Conservation (phyloP, 2,113 vertebrate genomes). For the Laterallus jamaicensis region DNA sequence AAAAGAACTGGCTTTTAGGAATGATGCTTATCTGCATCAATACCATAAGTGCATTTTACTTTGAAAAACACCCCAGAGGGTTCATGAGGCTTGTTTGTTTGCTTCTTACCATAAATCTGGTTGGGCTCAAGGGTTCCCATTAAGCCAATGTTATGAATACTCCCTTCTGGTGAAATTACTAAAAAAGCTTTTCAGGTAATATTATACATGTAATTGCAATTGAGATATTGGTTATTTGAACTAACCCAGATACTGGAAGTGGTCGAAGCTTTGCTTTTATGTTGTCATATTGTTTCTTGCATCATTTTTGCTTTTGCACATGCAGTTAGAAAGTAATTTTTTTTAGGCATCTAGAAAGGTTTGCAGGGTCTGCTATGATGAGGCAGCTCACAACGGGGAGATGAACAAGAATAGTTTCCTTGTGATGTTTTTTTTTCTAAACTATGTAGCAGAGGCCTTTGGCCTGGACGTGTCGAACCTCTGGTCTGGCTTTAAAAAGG, state of each 20-base stretch:
- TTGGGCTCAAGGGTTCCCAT: background rate
- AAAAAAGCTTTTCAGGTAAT: background rate
- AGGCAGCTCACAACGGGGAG: background rate
- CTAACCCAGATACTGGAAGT: background rate
- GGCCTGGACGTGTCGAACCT: background rate
- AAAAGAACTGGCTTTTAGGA: conserved; percentile 19
- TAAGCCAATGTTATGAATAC: background rate
- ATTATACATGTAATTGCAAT: background rate
- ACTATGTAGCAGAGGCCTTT: background rate
- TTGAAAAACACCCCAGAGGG: conserved; percentile 8
- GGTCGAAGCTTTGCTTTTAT: background rate
- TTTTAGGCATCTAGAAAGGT: background rate
- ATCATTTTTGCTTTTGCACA: background rate
- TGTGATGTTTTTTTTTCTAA: background rate
- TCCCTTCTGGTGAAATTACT: background rate
- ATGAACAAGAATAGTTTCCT: background rate
- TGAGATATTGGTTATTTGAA: background rate
- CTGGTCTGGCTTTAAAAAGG: background rate
- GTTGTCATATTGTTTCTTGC: background rate
- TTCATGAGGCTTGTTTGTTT: conserved; percentile 25
- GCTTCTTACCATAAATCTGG: background rate
- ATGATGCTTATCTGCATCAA: conserved; percentile 39
- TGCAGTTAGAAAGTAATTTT: background rate
- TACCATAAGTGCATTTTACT: conserved; percentile 38
- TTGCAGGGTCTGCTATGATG: background rate